Conservation (phyloP, 2,113 vertebrate species). For the Neodontobutis hainanensis region DNA sequence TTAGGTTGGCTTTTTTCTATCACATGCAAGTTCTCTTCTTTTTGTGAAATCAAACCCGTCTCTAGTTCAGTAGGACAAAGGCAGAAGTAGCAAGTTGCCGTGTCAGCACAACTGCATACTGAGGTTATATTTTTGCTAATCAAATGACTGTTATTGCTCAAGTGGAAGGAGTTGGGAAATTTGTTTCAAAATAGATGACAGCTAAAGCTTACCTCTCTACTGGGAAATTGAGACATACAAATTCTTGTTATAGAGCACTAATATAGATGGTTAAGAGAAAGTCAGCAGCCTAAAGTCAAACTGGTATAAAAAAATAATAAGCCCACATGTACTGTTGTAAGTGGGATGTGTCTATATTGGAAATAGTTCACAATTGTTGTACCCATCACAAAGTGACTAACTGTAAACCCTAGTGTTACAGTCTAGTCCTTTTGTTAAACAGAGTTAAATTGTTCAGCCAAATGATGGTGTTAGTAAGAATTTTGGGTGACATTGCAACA, state of each 20-base stretch:
- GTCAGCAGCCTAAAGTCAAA: not conserved
- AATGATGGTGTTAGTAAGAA: constrained; percentile 45
- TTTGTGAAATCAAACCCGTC: not conserved
- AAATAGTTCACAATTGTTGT: no score
- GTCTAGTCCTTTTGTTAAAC: constrained; percentile 5
- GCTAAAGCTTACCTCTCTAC: constrained; percentile 22
- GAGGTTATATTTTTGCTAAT: constrained; percentile 26
- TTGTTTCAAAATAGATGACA: constrained; percentile 26
- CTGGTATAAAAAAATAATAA: no score
- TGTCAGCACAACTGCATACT: not conserved
- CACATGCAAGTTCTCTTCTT: not conserved
- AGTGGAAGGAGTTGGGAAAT: constrained; percentile 7
- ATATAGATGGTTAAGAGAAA: not conserved
- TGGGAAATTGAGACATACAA: not conserved
- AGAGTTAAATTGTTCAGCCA: constrained; percentile 3
- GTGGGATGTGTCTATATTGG: no score
- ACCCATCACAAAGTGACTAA: no score
- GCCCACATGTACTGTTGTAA: no score
- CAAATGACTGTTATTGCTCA: constrained; percentile 46
- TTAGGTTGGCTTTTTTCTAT: not conserved
- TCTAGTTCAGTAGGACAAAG: not conserved
- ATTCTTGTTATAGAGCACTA: constrained; percentile 8
- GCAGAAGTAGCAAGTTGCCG: not conserved
- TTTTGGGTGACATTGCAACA: constrained; percentile 46
- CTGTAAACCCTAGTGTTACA: no score